These are phyloP conservation scores for Pteronura brasiliensis DNA, from an alignment of 2,113 vertebrate species.

Conservation along the genomic window DNA sequence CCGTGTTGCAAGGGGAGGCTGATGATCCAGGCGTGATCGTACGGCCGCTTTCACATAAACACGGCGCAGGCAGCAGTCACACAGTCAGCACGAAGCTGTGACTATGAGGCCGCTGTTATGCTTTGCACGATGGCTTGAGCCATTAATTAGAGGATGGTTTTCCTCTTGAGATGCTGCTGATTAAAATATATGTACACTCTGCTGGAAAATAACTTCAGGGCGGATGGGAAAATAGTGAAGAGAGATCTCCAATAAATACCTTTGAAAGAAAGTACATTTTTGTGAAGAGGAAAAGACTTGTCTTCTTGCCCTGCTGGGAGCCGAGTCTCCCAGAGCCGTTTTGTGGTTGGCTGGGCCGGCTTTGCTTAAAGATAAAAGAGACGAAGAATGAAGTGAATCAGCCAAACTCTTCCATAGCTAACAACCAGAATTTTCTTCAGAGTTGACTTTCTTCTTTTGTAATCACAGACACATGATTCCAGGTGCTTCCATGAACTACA, in stretches of 20 bases:
- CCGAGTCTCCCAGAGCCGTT: not conserved
- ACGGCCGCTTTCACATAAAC: constrained; percentile 1
- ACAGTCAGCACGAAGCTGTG: constrained; percentile 54
- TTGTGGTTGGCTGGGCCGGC: not conserved
- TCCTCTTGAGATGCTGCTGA: constrained; percentile 73
- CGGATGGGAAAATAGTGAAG: constrained; percentile 45
- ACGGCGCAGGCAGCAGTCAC: not conserved
- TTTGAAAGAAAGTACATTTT: not conserved
- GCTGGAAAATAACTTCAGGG: constrained; percentile 60
- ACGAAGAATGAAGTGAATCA: not conserved
- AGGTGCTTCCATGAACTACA: not conserved
- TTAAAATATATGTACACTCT: constrained; percentile 65
- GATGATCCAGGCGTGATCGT: constrained; percentile 42
- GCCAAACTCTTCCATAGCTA: not conserved
- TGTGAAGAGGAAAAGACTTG: not conserved
- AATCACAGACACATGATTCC: not conserved
- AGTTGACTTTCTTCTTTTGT: not conserved
- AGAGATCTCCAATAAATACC: constrained; percentile 58
- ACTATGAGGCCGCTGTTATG: constrained; percentile 41
- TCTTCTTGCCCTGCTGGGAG: not conserved
- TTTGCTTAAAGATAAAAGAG: constrained; percentile 27
- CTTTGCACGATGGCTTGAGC: constrained; percentile 54
- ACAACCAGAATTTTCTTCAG: not conserved
- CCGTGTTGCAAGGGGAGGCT: constrained; percentile 30
- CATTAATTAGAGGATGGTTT: constrained; percentile 76